phyloP scores from a whole-genome alignment of 2,797 vertebrate species.

The Apodemus agrarius region DNA sequence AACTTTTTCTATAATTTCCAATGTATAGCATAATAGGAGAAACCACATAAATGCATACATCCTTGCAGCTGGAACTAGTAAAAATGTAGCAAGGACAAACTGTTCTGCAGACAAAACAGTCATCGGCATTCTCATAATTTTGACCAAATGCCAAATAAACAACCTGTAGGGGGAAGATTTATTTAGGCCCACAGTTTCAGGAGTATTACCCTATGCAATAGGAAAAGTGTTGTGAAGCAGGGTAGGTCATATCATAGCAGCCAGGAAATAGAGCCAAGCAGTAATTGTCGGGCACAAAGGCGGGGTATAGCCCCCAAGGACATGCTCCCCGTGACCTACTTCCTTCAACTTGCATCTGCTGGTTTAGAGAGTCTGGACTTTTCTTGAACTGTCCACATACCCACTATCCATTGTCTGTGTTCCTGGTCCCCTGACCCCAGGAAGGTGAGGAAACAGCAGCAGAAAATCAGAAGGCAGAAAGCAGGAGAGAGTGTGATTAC shows the following conservation, averaged over 20 bases:
- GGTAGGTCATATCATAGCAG: neutral
- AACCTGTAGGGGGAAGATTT: neutral
- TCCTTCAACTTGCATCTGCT: neutral
- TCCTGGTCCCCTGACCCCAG: fast-evolving
- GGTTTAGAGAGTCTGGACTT: neutral
- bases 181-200: neutral
- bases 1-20: neutral
- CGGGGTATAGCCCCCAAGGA: neutral
- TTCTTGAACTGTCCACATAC: neutral
- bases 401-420: neutral
- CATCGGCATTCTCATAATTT: neutral
- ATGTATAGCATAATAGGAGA: neutral
- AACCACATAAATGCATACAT: neutral
- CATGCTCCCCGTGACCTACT: neutral
- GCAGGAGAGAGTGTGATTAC: too few species aligned
- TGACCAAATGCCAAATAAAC: neutral
- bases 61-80: constrained; percentile 25
- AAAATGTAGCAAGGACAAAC: constrained; percentile 7
- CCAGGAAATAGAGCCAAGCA: neutral
- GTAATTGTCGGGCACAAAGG: neutral
- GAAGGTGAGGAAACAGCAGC: neutral
- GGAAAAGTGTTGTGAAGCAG: neutral
- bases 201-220: neutral
- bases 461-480: neutral
- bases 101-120: neutral